Conservation (phyloP, 2,888 invertebrate species). For the Ochlodes sylvanus region DNA sequence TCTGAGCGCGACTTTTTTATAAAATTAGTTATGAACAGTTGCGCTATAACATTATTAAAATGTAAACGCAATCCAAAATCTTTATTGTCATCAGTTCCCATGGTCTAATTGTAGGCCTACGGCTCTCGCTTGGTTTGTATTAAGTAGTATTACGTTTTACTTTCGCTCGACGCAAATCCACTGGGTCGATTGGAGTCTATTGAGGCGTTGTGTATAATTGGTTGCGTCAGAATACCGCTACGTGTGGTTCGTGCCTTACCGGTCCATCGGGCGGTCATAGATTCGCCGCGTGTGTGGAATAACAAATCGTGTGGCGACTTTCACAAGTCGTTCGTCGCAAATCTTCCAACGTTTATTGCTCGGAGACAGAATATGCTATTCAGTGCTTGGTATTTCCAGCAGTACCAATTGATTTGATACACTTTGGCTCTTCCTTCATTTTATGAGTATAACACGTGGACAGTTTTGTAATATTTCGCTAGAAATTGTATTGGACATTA, state of each 20-base stretch:
- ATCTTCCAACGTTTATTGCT: constrained; percentile 51
- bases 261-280: constrained; percentile 46
- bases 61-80: constrained; percentile 15
- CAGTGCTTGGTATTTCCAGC: constrained; percentile 12
- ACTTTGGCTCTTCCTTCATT: background rate
- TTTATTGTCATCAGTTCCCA: constrained; percentile 34
- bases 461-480: background rate
- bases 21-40: background rate
- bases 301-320: constrained; percentile 68
- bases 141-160: constrained; percentile 61
- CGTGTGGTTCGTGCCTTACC: constrained; percentile 62
- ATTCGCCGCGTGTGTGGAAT: constrained; percentile 71
- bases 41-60: constrained; percentile 18
- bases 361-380: constrained; percentile 14
- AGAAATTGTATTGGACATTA: background rate
- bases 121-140: constrained; percentile 33
- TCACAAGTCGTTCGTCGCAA: constrained; percentile 66
- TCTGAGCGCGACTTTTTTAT: background rate
- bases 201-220: constrained; percentile 74
- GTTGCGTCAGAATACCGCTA: constrained; percentile 78
- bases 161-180: constrained; percentile 59
- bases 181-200: constrained; percentile 59
- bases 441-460: background rate
- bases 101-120: constrained; percentile 35
- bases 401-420: constrained; percentile 4